Conservation (phyloP, 2,797 vertebrate genomes). For the Pygocentrus nattereri region DNA sequence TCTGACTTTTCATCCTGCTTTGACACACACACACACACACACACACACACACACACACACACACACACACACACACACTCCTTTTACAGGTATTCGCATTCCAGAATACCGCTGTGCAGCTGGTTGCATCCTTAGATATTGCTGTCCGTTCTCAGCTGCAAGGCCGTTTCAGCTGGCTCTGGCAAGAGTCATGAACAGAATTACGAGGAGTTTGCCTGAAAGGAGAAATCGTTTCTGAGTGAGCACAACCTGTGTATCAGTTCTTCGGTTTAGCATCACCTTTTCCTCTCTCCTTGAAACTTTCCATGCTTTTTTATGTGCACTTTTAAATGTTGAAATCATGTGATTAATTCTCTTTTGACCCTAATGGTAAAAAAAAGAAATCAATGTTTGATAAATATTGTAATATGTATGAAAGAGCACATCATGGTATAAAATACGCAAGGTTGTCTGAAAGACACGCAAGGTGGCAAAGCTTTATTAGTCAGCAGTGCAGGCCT, state of each 20-base stretch:
- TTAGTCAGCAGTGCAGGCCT: conserved; percentile 8
- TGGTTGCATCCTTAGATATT: background rate
- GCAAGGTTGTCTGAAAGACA: conserved; percentile 71
- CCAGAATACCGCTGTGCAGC: background rate
- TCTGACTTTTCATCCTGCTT: conserved; percentile 59
- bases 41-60: background rate
- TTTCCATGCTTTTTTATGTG: conserved; percentile 63
- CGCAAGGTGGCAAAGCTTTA: conserved; percentile 39
- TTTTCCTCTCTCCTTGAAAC: conserved; percentile 57
- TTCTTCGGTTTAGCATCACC: conserved; percentile 15
- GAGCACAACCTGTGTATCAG: conserved; percentile 46
- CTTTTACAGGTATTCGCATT: background rate
- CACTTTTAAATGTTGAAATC: conserved; percentile 82
- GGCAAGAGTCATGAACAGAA: background rate
- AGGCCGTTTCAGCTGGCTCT: background rate
- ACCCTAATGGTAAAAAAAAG: conserved; percentile 75
- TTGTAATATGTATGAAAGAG: conserved; percentile 57
- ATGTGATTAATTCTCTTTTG: conserved; percentile 80
- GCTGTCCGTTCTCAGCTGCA: background rate
- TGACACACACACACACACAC: background rate
- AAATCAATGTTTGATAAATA: conserved; percentile 5
- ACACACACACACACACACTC: background rate
- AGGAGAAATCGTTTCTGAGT: conserved; percentile 73
- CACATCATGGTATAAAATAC: conserved; percentile 60
- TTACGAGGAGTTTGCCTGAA: background rate